Percentiles rank a stretch among this genome's conserved stretches.
Evolutionary conservation across 2,888 invertebrate genomes (phyloP).

Genomic region (Lochmaea capreae): DNA sequence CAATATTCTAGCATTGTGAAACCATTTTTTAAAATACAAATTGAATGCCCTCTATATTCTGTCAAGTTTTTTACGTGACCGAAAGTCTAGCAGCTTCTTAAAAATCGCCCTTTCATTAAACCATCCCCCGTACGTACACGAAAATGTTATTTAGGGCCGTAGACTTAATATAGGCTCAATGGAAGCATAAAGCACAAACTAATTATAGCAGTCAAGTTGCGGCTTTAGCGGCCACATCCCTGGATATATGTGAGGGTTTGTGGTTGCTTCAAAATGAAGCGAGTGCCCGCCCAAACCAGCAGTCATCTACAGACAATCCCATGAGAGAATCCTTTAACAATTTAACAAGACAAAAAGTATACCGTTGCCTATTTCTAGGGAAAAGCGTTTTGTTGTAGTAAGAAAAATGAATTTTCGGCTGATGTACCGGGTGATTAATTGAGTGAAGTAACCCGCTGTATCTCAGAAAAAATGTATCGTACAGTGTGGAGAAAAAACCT

Average conservation of each 20-base stretch:
- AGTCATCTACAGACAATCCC: slow-evolving; percentile 10
- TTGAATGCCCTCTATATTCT: too few species aligned
- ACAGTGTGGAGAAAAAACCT: too few species aligned
- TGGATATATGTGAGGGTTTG: slow-evolving; percentile 2
- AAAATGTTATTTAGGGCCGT: background rate
- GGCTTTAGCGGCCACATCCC: slow-evolving; percentile 2
- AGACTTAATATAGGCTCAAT: slow-evolving; percentile 5
- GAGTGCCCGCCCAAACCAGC: background rate
- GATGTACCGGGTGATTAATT: background rate
- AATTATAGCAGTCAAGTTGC: slow-evolving; percentile 12
- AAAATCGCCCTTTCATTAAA: background rate
- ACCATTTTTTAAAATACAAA: background rate
- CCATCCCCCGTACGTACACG: background rate
- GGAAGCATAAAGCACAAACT: slow-evolving; percentile 4
- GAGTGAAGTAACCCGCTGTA: background rate
- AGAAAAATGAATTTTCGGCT: background rate
- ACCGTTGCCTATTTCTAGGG: background rate
- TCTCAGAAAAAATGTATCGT: too few species aligned
- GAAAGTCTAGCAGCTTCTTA: background rate
- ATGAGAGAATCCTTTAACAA: background rate
- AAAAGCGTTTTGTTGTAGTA: background rate
- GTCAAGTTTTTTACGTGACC: background rate
- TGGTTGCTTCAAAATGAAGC: slow-evolving; percentile 1
- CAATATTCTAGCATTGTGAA: too few species aligned
- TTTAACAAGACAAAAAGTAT: background rate